Base-by-base conservation (phyloP, 1,140 invertebrate genomes). In the Atta cephalotes region DNA sequence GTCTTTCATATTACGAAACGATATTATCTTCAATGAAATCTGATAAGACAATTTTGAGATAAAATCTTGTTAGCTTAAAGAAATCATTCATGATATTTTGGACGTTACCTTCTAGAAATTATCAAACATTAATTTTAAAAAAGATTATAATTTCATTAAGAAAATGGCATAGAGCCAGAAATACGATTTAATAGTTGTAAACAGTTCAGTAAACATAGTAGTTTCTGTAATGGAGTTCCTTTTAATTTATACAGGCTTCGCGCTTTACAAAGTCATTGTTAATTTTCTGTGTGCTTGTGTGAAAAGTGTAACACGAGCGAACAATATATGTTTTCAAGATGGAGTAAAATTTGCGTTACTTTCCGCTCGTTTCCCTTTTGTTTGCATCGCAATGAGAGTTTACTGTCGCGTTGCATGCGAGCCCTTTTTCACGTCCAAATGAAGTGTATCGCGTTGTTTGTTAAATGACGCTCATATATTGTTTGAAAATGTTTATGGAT, bases 321-420 rank as follows among this genome's bases (percentile, higher is more conserved):
- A 21, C 35, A 35, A 21, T 25, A 28, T 51, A 14, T 51, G 12
- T 74, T 74, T 74, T 16, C 66, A 81, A 58, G 79, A 16, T 25
- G 35, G 25, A 58, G 21, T 81, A 14, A 71, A 81, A 81, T 81
- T 74, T 39, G 56, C 63, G 53, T 49, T 51, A n/a, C 51, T 31
- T 53, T 62, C 35, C 25, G 56, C 16, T n/a, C 21, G 62, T 25
- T 25, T 25, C 25, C 25, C 79, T 60, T 71, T 51, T 31, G 70
- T 62, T 62, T 51, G 80, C 68, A 35, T 62, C 72, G 45, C 70
- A 63, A 76, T 63, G 70, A n/a, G 56, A 49, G 39, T 51, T 84
- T 84, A 76, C 49, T 76, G 58, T 76, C 28, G 14, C 51, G 35
- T 16, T 18, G 77, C 78, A 49, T n/a, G 31, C 25, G 35, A 70